phyloP scores from a whole-genome alignment of 2,888 invertebrate species.

The Erynnis tages region DNA sequence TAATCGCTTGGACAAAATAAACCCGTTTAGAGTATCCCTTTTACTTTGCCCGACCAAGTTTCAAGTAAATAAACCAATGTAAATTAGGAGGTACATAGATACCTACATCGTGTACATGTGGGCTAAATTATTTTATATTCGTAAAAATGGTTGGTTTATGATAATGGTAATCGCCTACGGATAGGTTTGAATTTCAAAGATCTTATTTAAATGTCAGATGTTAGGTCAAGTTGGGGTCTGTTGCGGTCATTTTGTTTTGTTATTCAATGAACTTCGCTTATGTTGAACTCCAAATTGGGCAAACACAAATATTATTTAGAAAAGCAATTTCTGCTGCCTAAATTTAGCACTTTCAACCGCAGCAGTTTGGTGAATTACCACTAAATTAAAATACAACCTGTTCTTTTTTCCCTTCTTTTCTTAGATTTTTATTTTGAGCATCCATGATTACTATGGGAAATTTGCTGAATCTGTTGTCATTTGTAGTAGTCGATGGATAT shows the following conservation, averaged over 20 bases:
- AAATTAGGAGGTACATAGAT: too few relatives aligned
- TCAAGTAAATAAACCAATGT: constrained; percentile 8
- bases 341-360: neutral
- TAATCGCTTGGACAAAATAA: too few relatives aligned
- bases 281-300: constrained; percentile 5
- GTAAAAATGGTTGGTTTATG: constrained; percentile 19
- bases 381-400: too few relatives aligned
- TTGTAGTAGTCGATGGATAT: too few relatives aligned
- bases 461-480: too few relatives aligned
- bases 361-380: too few relatives aligned
- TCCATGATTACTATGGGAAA: too few relatives aligned
- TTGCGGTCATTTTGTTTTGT: constrained; percentile 29
- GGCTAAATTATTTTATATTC: neutral
- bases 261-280: constrained; percentile 30
- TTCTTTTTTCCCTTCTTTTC: too few relatives aligned
- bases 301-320: constrained; percentile 1
- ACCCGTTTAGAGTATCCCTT: too few relatives aligned
- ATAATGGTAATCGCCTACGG: constrained; percentile 21
- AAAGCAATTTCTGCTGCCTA: neutral
- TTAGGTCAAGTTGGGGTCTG: constrained; percentile 24
- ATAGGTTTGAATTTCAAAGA: constrained; percentile 24
- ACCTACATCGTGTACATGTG: neutral
- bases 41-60: too few relatives aligned
- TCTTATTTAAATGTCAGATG: constrained; percentile 27
- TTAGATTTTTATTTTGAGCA: too few relatives aligned